Base-by-base conservation (phyloP, 2,113 vertebrate genomes). In the Orycteropus afer region DNA sequence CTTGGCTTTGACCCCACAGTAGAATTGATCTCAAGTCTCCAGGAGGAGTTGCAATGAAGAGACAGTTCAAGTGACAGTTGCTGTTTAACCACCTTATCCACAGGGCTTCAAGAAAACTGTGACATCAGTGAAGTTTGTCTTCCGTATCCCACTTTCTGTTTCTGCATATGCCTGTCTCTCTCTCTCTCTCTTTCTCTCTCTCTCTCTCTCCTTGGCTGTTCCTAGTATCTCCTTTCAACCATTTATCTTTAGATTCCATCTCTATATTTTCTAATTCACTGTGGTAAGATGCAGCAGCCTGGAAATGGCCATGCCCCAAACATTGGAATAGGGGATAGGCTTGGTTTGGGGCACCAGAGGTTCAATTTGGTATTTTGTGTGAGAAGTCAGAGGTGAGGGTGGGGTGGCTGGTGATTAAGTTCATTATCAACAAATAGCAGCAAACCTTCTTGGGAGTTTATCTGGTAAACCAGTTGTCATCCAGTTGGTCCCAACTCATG, bases 221-320 rank as follows among this genome's bases (percentile, higher is more conserved):
- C 57, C 65, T 67, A 2, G 17, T 65, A 51, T 84, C 84, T 96
- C 27, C 53, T 94, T 84, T 85, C 87, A 93, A 86, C 90, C 57
- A 47, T 91, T 86, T 93, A 82, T 94, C 78, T 94, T 85, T 77
- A 61, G 88, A 51, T 73, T 91, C 88, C 84, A 87, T 95, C 93
- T 91, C 80, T 59, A 55, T 14, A 9, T 6, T 63, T 9, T 87
- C 63, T 84, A 37, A 49, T 86, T 82, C 47, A 65, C 77, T 81
- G 83, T 45, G 20, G 7, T 17, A 42, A 90, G 80, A 79, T 5
- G 4, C 81, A n/a, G 67, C 37, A 17, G 45, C 29, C 40, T 25
- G 13, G 0, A 45, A 13, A 57, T 45, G 45, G 67, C 61, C 23
- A 5, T 63, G 61, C 51, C 42, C 67, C 34, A n/a, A n/a, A 18